Percentiles rank a stretch among this genome's conserved stretches.
Conservation (phyloP, 1,140 invertebrate genomes). For the Chironomus striatipennis region DNA sequence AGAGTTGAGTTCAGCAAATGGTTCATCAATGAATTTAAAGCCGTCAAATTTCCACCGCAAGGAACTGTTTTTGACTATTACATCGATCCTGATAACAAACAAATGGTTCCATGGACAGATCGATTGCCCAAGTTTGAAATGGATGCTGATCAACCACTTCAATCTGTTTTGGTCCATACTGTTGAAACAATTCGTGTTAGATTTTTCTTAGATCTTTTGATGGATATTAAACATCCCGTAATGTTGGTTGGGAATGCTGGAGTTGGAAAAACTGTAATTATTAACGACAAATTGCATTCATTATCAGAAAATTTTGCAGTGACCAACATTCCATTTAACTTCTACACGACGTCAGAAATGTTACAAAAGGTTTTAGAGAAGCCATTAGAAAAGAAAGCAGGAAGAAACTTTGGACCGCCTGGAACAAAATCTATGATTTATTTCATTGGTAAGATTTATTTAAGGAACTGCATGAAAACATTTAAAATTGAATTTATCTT, state of each 20-base stretch:
- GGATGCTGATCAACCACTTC: constrained; percentile 83
- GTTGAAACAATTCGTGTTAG: constrained; percentile 83
- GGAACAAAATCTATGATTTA: constrained; percentile 91
- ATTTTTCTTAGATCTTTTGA: constrained; percentile 83
- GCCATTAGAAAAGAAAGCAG: constrained; percentile 95
- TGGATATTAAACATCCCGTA: constrained; percentile 78
- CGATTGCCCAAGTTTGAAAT: constrained; percentile 82
- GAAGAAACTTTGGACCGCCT: constrained; percentile 89
- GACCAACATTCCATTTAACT: constrained; percentile 91
- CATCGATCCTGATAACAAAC: constrained; percentile 81
- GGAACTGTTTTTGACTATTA: constrained; percentile 96
- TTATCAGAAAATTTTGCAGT: constrained; percentile 82
- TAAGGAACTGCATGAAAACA: too few species aligned
- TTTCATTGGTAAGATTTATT: constrained; percentile 56
- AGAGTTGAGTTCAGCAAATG: constrained; percentile 86
- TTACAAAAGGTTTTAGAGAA: constrained; percentile 90
- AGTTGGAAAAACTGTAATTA: constrained; percentile 81
- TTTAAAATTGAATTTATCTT: too few species aligned
- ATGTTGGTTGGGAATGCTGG: constrained; percentile 91
- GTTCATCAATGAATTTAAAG: constrained; percentile 95
- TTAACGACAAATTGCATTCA: constrained; percentile 72
- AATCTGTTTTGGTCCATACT: constrained; percentile 89
- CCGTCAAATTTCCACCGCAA: constrained; percentile 76
- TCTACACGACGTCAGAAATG: constrained; percentile 95
- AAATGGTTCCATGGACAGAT: constrained; percentile 84